These are phyloP conservation scores for Oplegnathus fasciatus DNA, from an alignment of 2,113 vertebrate species.

Conservation along the genomic window DNA sequence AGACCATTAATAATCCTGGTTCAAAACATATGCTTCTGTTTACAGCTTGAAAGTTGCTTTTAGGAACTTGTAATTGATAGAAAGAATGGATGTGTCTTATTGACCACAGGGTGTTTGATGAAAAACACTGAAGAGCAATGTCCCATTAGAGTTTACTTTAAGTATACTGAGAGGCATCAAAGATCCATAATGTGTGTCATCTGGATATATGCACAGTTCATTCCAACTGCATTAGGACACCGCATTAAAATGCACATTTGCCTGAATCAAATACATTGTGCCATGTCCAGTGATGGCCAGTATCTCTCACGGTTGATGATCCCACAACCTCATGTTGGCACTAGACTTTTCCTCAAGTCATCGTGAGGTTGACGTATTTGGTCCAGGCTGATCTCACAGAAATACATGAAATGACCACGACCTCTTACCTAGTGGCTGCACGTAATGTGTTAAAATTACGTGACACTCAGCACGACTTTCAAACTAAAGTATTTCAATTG, in stretches of 20 bases:
- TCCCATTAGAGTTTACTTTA: constrained; percentile 18
- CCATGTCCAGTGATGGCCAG: background rate
- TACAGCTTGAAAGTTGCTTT: constrained; percentile 16
- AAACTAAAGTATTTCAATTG: too few relatives aligned
- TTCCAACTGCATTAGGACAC: background rate
- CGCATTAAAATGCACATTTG: background rate
- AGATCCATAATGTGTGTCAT: background rate
- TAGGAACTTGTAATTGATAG: constrained; percentile 27
- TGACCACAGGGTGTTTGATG: background rate
- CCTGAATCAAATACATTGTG: background rate
- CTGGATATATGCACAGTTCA: background rate
- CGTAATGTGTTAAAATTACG: too few relatives aligned
- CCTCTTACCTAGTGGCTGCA: too few relatives aligned
- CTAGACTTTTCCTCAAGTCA: background rate
- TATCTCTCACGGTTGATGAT: background rate
- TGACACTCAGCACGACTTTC: too few relatives aligned
- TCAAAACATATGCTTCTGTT: constrained; percentile 51
- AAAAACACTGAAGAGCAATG: constrained; percentile 9
- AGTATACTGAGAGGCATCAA: background rate
- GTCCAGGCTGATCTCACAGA: too few relatives aligned
- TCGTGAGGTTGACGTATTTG: background rate
- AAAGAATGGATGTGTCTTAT: background rate
- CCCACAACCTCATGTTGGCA: background rate
- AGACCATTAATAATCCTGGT: constrained; percentile 45
- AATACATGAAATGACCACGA: background rate